Conservation (phyloP, 2,888 invertebrate species). For the Dryocosmus kuriphilus region DNA sequence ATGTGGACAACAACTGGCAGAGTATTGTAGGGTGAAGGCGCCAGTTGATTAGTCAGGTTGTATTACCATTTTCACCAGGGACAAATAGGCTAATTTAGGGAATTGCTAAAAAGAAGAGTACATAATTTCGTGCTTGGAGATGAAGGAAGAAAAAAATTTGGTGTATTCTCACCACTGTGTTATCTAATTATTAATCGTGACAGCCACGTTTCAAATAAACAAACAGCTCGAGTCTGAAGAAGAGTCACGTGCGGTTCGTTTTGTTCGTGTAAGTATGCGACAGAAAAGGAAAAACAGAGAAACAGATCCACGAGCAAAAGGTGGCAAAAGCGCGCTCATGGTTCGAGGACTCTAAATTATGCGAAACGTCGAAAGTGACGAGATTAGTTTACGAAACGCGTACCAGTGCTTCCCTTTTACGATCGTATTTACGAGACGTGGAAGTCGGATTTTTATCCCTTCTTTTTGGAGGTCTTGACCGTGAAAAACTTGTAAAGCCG, state of each 20-base stretch:
- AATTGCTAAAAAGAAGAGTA: not conserved
- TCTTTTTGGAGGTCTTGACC: slow-evolving; percentile 5
- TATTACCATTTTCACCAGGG: too few species aligned
- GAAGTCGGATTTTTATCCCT: not conserved
- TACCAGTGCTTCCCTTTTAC: slow-evolving; percentile 6
- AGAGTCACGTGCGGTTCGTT: slow-evolving; percentile 49
- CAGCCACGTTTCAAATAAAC: slow-evolving; percentile 21
- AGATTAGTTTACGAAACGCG: slow-evolving; percentile 53
- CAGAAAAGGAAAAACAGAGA: slow-evolving; percentile 44
- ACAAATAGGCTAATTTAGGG: not conserved
- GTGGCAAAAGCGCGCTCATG: slow-evolving; percentile 38
- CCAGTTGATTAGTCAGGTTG: too few species aligned
- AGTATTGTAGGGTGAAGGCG: too few species aligned
- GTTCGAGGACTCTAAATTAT: slow-evolving; percentile 51
- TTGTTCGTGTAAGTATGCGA: slow-evolving; percentile 42
- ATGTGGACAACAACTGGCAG: too few species aligned
- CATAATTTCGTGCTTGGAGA: not conserved
- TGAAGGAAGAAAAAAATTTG: not conserved
- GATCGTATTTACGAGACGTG: slow-evolving; percentile 4
- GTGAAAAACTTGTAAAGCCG: slow-evolving; percentile 29
- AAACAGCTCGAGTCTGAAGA: slow-evolving; percentile 9
- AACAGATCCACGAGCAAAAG: slow-evolving; percentile 44
- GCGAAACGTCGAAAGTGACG: slow-evolving; percentile 54
- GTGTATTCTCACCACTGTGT: not conserved
- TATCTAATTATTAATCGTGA: slow-evolving; percentile 28